Percentiles rank a stretch among this genome's conserved stretches.
These are phyloP conservation scores for Myrmecobius fasciatus DNA, from an alignment of 2,113 vertebrate species.

Conservation along the genomic window DNA sequence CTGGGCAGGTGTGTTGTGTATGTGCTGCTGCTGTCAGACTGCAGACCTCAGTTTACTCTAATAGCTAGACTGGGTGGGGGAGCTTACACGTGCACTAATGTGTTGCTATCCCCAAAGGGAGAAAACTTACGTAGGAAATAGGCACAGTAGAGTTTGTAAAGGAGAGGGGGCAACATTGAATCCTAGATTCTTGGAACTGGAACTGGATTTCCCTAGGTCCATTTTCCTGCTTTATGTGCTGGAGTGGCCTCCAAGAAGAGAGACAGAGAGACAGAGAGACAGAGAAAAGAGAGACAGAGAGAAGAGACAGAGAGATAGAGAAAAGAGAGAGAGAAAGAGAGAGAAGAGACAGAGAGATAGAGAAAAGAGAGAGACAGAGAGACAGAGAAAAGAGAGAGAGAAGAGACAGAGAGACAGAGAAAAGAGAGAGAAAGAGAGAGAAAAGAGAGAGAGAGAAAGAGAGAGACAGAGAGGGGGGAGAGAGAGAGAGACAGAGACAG, in stretches of 20 bases:
- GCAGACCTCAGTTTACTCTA: not conserved
- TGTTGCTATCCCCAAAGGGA: not conserved
- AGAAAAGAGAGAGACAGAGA: too few relatives aligned
- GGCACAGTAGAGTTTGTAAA: not conserved
- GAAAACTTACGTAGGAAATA: not conserved
- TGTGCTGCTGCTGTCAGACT: not conserved
- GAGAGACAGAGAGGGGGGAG: too few relatives aligned
- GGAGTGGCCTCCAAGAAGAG: constrained; percentile 20
- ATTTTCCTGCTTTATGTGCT: not conserved
- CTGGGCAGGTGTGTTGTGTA: not conserved
- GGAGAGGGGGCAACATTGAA: not conserved
- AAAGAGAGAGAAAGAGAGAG: too few relatives aligned
- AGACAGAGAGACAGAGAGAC: too few relatives aligned
- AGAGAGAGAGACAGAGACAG: too few relatives aligned
- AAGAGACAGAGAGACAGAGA: too few relatives aligned
- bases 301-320: too few relatives aligned
- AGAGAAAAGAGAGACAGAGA: too few relatives aligned
- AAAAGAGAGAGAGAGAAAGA: too few relatives aligned
- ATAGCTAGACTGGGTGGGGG: not conserved
- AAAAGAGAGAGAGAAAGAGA: too few relatives aligned
- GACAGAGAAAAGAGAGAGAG: not conserved
- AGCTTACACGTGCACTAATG: not conserved
- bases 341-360: too few relatives aligned
- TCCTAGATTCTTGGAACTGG: not conserved
- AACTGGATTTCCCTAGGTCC: not conserved